Base-by-base conservation (phyloP, 1,140 invertebrate genomes). In the Drosophila rufa region DNA sequence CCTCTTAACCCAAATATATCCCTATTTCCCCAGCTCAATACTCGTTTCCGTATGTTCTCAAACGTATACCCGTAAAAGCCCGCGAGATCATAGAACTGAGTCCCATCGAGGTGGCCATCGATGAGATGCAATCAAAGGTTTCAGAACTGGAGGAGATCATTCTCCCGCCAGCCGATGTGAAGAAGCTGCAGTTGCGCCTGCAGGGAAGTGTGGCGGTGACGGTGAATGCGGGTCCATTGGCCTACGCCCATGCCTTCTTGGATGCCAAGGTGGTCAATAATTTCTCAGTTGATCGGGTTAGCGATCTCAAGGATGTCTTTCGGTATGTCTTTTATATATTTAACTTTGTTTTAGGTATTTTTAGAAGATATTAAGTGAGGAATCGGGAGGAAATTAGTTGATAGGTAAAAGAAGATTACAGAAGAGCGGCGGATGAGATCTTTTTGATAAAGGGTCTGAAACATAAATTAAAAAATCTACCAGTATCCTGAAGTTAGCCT, bases 201-300 rank as follows among this genome's bases (percentile, higher is more conserved):
- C 97, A 98, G 94, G 97, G 97, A 65, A 96, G 96, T 91, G 96
- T 99, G 67, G 98, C 97, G 91, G 97, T 98, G 11, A 97, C 98
- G 92, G 98, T 99, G 0, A 98, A 99, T 94, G 97, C 97, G n/a
- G 98, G 98, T 33, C 98, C 98, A 2, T 93, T 99, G 50, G 97
- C 97, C 4, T 99, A 99, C 93, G 98, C 98, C 1, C 95, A 96
- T 81, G 97, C 96, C 5, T 99, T 99, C 93, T 93, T 99, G 1
- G 96, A 97, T 93, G 95, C 96, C 11, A 94, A 95, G 30, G 91
- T 95, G 6, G 91, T 93, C 9, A 95, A 95, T 51, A 95, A 95
- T 93, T 97, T 97, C 93, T 95, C 96, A 0, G 94, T 96, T 62
- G 96, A 98, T 61, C 96, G 96, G 93, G 96, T 98, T 3, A 96